Evolutionary conservation across 2,888 invertebrate species (phyloP).

Genomic region (Frankliniella fusca): DNA sequence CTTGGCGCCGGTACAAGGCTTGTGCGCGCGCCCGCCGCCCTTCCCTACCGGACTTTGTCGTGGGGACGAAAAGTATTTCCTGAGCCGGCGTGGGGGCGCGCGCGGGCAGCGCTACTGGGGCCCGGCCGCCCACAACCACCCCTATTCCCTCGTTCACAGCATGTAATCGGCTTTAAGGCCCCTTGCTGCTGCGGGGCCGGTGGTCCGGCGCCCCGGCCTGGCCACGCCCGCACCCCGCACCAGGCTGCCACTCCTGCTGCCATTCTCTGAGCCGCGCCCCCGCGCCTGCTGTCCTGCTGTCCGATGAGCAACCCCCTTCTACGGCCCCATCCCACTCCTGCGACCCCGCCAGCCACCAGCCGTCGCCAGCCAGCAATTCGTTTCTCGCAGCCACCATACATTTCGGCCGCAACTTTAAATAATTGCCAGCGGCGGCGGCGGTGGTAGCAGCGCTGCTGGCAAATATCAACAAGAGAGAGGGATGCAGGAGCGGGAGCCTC

Average conservation of each 20-base stretch:
- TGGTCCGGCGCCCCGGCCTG: background rate
- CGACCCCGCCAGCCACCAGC: background rate
- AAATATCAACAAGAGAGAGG: background rate
- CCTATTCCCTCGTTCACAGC: constrained; percentile 11
- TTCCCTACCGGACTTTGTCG: background rate
- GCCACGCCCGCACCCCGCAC: background rate
- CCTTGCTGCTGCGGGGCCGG: too few species aligned
- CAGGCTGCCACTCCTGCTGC: background rate
- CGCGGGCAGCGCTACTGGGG: background rate
- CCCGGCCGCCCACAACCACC: background rate
- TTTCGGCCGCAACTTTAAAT: background rate
- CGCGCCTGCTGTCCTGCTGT: background rate
- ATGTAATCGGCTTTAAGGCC: constrained; percentile 10
- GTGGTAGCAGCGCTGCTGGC: background rate
- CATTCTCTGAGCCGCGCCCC: background rate
- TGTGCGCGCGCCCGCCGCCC: too few species aligned
- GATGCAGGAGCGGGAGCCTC: background rate
- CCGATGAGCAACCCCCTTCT: background rate
- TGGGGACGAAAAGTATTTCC: constrained; percentile 7
- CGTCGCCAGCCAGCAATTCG: background rate
- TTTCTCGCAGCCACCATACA: background rate
- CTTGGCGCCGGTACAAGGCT: too few species aligned
- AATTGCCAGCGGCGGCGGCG: background rate
- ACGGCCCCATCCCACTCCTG: background rate
- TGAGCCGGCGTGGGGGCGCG: background rate